Evolutionary conservation across 1,140 invertebrate genomes (phyloP).

Genomic region (Pogonomyrmex barbatus): DNA sequence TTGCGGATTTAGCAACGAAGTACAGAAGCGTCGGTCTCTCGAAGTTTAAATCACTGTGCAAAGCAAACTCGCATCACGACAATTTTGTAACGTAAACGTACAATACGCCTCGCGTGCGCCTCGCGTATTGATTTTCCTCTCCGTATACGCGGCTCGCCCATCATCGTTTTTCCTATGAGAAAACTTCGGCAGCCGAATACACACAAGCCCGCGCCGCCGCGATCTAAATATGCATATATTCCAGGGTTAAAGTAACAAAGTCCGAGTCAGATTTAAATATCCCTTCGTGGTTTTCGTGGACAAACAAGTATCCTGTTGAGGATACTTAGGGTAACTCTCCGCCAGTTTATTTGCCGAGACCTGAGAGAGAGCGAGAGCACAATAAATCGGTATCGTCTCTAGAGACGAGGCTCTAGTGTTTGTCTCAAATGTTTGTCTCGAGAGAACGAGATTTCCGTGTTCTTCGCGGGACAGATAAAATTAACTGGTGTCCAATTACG

Average conservation of each 20-base stretch:
- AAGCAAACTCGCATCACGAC: slow-evolving; percentile 11
- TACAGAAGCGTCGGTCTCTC: background rate
- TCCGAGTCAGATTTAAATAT: slow-evolving; percentile 50
- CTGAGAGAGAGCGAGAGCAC: slow-evolving; percentile 14
- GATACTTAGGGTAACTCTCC: slow-evolving; percentile 20
- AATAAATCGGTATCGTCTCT: slow-evolving; percentile 53
- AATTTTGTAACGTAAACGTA: slow-evolving; percentile 52
- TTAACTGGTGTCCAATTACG: slow-evolving; percentile 38
- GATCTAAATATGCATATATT: slow-evolving; percentile 40
- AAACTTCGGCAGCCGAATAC: slow-evolving; percentile 33
- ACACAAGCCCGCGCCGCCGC: slow-evolving; percentile 6
- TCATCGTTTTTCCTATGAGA: slow-evolving; percentile 47
- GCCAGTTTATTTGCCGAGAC: slow-evolving; percentile 41
- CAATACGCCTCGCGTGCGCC: slow-evolving; percentile 37
- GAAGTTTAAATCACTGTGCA: slow-evolving; percentile 38
- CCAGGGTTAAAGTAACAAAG: slow-evolving; percentile 55
- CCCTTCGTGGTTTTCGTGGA: slow-evolving; percentile 9
- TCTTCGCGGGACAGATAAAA: slow-evolving; percentile 31
- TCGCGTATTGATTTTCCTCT: slow-evolving; percentile 48
- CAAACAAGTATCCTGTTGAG: slow-evolving; percentile 41
- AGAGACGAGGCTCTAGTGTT: slow-evolving; percentile 43
- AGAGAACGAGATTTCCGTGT: slow-evolving; percentile 43
- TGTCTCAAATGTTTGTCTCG: slow-evolving; percentile 47
- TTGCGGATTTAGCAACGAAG: slow-evolving; percentile 15
- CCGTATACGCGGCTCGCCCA: slow-evolving; percentile 22